phyloP scores from a whole-genome alignment of 1,140 invertebrate species.

The Pachyrhynchus sulphureomaculatus region DNA sequence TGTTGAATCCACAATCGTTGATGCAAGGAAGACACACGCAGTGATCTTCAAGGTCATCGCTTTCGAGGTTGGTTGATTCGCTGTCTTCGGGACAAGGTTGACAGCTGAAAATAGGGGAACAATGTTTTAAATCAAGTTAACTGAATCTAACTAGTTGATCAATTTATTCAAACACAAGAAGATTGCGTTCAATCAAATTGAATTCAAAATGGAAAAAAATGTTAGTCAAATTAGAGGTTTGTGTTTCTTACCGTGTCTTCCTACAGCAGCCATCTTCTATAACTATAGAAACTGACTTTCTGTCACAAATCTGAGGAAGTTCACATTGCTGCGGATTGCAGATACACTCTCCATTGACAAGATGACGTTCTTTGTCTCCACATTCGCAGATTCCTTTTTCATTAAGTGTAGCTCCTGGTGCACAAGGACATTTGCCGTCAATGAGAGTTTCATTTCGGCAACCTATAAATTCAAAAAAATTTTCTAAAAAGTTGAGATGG shows the following conservation, averaged over 20 bases:
- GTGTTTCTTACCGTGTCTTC: constrained; percentile 20
- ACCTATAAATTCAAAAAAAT: constrained; percentile 9
- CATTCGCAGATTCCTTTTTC: constrained; percentile 40
- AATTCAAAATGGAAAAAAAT: too few relatives aligned
- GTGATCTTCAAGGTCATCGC: constrained; percentile 41
- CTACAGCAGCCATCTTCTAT: constrained; percentile 40
- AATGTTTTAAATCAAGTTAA: too few relatives aligned
- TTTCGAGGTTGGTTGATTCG: constrained; percentile 37
- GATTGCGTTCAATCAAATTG: too few relatives aligned
- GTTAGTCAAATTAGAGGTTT: too few relatives aligned
- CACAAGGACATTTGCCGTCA: constrained; percentile 44
- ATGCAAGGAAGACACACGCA: constrained; percentile 46
- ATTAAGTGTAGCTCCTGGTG: constrained; percentile 38
- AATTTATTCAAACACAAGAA: too few relatives aligned
- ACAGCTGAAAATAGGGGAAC: constrained; percentile 33
- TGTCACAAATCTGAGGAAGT: constrained; percentile 39
- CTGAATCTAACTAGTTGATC: too few relatives aligned
- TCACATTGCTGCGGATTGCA: constrained; percentile 44
- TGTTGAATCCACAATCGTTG: constrained; percentile 37
- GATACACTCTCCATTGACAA: constrained; percentile 39
- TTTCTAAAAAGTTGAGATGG: too few relatives aligned
- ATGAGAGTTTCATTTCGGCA: constrained; percentile 38
- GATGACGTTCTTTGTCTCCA: constrained; percentile 33
- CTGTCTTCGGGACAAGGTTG: constrained; percentile 44
- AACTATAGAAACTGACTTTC: constrained; percentile 33